Evolutionary conservation across 2,888 invertebrate species (phyloP).

Genomic region (Orthosia gracilis): DNA sequence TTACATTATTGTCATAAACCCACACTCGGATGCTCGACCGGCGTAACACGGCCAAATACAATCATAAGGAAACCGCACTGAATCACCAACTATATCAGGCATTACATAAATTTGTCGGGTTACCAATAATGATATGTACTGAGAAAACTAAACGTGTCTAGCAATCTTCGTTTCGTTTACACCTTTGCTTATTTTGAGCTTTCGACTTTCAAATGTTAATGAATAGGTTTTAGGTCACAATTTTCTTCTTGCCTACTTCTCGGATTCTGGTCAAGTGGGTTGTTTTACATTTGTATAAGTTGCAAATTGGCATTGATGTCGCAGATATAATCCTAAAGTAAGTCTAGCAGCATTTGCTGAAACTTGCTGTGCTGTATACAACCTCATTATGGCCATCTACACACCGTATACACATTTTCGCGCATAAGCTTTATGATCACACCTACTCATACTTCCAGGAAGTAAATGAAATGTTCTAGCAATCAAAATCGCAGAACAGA

Average conservation of each 20-base stretch:
- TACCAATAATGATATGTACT: conserved; percentile 67
- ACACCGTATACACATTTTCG: not conserved
- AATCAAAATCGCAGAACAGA: conserved; percentile 27
- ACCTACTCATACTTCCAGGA: conserved; percentile 8
- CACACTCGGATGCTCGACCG: conserved; percentile 72
- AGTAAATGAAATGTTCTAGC: conserved; percentile 5
- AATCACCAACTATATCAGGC: conserved; percentile 65
- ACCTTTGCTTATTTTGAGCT: conserved; percentile 57
- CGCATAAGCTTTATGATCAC: not conserved
- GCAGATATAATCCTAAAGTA: conserved; percentile 31
- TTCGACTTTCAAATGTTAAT: conserved; percentile 64
- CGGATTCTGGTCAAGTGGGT: conserved; percentile 33
- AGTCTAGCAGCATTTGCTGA: conserved; percentile 25
- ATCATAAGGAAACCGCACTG: conserved; percentile 68
- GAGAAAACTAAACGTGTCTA: conserved; percentile 64
- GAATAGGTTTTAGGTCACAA: conserved; percentile 50
- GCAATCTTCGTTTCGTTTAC: conserved; percentile 55
- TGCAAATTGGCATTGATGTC: conserved; percentile 50
- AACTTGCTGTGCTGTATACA: conserved; percentile 2
- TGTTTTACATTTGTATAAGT: conserved; percentile 38
- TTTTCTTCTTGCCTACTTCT: conserved; percentile 48
- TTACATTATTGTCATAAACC: conserved; percentile 82
- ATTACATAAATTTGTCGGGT: conserved; percentile 65
- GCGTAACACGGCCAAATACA: conserved; percentile 75
- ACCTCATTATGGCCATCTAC: not conserved